Percentiles rank a stretch among this genome's conserved stretches.
Conservation (phyloP, 1,140 invertebrate species). For the Drosophila neocordata region DNA sequence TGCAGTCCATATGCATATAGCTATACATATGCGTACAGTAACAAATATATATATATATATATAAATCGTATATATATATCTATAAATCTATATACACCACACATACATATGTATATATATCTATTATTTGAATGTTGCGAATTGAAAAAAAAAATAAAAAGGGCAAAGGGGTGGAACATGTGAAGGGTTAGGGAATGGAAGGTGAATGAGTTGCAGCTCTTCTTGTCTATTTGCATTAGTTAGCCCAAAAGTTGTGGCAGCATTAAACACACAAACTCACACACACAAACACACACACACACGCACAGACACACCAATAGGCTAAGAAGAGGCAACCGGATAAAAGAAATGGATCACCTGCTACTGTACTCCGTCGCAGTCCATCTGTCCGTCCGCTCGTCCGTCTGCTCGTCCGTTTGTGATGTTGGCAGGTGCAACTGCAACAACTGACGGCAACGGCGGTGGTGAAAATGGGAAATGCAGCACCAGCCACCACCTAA, state of each 20-base stretch:
- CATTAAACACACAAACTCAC: too few relatives aligned
- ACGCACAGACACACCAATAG: conserved; percentile 32
- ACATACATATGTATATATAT: conserved; percentile 50
- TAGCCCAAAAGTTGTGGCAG: conserved; percentile 47
- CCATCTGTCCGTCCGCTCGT: neutral
- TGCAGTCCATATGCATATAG: conserved; percentile 68
- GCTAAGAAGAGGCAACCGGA: conserved; percentile 60
- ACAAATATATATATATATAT: neutral
- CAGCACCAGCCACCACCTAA: conserved; percentile 54
- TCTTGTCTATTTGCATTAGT: conserved; percentile 78
- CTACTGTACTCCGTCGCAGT: conserved; percentile 50
- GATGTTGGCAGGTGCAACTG: conserved; percentile 66
- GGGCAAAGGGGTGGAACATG: neutral
- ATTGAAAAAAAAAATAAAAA: conserved; percentile 43
- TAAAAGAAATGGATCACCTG: conserved; percentile 81
- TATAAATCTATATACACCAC: neutral
- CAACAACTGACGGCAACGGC: conserved; percentile 46
- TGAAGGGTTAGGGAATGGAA: neutral
- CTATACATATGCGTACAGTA: conserved; percentile 16
- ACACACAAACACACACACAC: conserved; percentile 57
- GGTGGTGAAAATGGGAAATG: conserved; percentile 71
- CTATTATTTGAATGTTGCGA: conserved; percentile 75
- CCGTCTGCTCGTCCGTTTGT: neutral
- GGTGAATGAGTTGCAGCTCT: conserved; percentile 44
- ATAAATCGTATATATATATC: conserved; percentile 1